phyloP scores from a whole-genome alignment of 2,888 invertebrate species.

The Lissonota sp. region DNA sequence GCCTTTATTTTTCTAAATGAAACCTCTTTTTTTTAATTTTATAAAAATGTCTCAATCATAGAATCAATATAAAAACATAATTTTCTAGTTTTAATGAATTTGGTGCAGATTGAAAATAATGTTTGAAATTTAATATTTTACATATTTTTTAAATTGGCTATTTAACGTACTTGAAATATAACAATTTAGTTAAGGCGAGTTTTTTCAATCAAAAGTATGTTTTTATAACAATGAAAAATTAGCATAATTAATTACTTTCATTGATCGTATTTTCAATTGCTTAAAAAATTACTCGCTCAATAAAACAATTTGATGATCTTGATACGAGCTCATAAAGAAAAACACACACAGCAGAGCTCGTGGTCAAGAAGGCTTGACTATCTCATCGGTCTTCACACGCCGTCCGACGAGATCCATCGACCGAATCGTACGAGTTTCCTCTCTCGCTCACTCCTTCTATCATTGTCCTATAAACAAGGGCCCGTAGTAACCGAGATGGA shows the following conservation, averaged over 20 bases:
- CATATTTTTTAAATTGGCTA: too few species aligned
- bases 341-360: constrained; percentile 36
- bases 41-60: neutral
- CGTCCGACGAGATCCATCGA: constrained; percentile 65
- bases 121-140: too few species aligned
- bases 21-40: neutral
- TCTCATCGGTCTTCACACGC: constrained; percentile 77
- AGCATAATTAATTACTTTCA: too few species aligned
- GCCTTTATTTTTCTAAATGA: neutral
- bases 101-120: too few species aligned
- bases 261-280: constrained; percentile 36
- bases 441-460: neutral
- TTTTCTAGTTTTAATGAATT: neutral
- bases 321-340: constrained; percentile 17
- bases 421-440: constrained; percentile 52
- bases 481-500: neutral
- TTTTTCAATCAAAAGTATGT: too few species aligned
- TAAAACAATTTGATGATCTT: constrained; percentile 36
- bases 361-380: constrained; percentile 78
- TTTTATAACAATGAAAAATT: too few species aligned
- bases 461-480: neutral
- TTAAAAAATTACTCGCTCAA: constrained; percentile 40
- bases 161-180: too few species aligned
- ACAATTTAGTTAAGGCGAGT: too few species aligned
- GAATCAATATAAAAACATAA: neutral